These are phyloP conservation scores for Eretmochelys imbricata DNA, from an alignment of 2,113 vertebrate genomes.

Conservation along the genomic window DNA sequence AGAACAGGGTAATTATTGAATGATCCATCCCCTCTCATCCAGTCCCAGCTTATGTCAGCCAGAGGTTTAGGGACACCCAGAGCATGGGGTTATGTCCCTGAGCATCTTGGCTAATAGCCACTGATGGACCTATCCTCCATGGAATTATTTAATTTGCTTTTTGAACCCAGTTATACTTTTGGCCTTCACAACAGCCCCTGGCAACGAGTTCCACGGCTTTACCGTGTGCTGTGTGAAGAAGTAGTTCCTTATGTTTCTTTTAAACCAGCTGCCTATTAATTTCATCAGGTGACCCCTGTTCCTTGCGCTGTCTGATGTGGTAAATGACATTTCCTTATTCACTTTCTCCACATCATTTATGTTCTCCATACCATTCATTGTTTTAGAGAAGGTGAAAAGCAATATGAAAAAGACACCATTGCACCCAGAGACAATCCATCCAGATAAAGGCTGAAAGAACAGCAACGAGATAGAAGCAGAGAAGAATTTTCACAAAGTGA, in stretches of 20 bases:
- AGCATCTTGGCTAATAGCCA: neutral
- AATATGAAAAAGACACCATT: neutral
- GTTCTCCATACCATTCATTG: neutral
- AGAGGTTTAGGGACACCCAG: neutral
- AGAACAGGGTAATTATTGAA: neutral
- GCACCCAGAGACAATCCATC: neutral
- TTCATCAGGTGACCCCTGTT: neutral
- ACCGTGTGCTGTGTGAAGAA: neutral
- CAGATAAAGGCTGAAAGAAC: constrained; percentile 35
- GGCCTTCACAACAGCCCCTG: neutral
- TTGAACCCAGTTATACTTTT: neutral
- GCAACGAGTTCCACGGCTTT: neutral
- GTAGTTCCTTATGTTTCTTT: neutral
- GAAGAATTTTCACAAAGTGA: constrained; percentile 1
- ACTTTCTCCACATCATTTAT: neutral
- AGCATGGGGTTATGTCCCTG: neutral
- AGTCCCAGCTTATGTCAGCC: neutral
- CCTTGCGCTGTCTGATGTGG: neutral
- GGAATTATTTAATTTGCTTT: neutral
- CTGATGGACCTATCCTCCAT: neutral
- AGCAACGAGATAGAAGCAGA: constrained; percentile 4
- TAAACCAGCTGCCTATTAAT: neutral
- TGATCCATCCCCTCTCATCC: neutral
- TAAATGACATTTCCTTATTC: neutral
- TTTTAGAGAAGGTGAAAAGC: neutral